Percentiles rank a stretch among this genome's conserved stretches.
Conservation (phyloP, 1,140 invertebrate species). For the Cephus cinctus region DNA sequence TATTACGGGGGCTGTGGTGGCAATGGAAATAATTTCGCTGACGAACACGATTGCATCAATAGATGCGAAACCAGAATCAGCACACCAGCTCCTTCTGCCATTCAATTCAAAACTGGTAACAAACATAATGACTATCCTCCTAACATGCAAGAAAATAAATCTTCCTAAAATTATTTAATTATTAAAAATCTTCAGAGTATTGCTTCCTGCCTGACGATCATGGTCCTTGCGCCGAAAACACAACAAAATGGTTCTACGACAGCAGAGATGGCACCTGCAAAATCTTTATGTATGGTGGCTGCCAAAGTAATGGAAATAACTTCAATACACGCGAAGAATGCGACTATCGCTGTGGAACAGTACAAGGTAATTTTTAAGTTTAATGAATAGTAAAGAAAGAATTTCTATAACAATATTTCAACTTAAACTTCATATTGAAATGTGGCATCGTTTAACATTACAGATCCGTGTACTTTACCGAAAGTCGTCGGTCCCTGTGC, state of each 20-base stretch:
- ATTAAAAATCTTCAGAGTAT: constrained; percentile 57
- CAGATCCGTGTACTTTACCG: constrained; percentile 73
- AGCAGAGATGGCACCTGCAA: constrained; percentile 73
- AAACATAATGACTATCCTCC: not conserved
- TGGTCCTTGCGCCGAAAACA: constrained; percentile 67
- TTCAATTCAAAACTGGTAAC: constrained; percentile 43
- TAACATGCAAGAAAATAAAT: not conserved
- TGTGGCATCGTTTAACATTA: constrained; percentile 17
- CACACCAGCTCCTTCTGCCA: constrained; percentile 33
- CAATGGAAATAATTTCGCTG: constrained; percentile 78
- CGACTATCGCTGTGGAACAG: constrained; percentile 69
- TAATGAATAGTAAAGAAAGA: constrained; percentile 5
- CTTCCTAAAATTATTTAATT: not conserved
- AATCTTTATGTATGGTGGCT: constrained; percentile 81
- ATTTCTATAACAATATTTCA: not conserved
- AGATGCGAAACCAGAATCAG: constrained; percentile 58
- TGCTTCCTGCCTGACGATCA: constrained; percentile 69
- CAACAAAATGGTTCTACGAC: constrained; percentile 78
- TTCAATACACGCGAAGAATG: constrained; percentile 78
- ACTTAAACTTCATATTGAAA: constrained; percentile 4
- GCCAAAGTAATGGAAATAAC: constrained; percentile 83
- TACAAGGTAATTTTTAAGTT: constrained; percentile 60
- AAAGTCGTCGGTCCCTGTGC: constrained; percentile 73
- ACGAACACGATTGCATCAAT: constrained; percentile 64
- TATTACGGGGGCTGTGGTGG: constrained; percentile 81